Evolutionary conservation across 2,113 vertebrate species (phyloP).

Genomic region (Reinhardtius hippoglossoides): DNA sequence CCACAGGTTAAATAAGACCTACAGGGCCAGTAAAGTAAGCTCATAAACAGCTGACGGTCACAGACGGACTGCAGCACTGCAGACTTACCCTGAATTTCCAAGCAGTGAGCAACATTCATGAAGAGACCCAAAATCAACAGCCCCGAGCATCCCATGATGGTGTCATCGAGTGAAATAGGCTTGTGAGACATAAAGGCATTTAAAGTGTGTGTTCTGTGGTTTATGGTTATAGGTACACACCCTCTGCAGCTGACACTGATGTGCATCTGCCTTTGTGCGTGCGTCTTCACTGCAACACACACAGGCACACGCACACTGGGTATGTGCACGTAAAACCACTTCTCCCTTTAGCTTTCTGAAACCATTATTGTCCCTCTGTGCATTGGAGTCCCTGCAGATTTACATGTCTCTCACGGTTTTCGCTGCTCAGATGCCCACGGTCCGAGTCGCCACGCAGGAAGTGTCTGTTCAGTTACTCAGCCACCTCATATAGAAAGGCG

Average conservation of each 20-base stretch:
- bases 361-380: neutral
- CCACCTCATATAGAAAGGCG: constrained; percentile 30
- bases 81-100: constrained; percentile 75
- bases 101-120: constrained; percentile 68
- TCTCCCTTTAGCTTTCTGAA: constrained; percentile 17
- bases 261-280: constrained; percentile 1
- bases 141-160: constrained; percentile 72
- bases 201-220: constrained; percentile 60
- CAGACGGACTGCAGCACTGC: constrained; percentile 49
- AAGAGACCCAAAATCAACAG: constrained; percentile 73
- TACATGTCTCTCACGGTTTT: constrained; percentile 18
- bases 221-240: constrained; percentile 63
- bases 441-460: constrained; percentile 4
- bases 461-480: constrained; percentile 45
- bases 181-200: constrained; percentile 37
- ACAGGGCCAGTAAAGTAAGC: constrained; percentile 58
- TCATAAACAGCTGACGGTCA: constrained; percentile 47
- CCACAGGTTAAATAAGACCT: constrained; percentile 65
- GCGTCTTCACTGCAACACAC: neutral
- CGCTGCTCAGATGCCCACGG: neutral
- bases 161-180: constrained; percentile 60
- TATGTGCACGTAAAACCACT: neutral
- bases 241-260: constrained; percentile 58
- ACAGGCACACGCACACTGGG: neutral
- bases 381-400: neutral